Evolutionary conservation across 2,113 vertebrate species (phyloP).

Genomic region (Alexandromys fortis): DNA sequence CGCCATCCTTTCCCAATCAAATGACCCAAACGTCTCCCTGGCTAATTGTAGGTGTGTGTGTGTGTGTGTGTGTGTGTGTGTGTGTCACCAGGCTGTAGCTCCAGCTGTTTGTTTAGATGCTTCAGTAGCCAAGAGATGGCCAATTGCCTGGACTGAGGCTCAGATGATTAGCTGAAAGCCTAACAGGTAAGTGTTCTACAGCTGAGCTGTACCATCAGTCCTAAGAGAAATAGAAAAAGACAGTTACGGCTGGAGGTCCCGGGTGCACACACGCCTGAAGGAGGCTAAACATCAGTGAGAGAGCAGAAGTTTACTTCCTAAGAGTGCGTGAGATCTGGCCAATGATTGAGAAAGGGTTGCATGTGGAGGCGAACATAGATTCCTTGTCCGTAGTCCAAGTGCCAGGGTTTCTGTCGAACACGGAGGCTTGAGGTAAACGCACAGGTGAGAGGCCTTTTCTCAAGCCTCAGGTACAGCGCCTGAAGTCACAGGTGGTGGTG

Average conservation of each 20-base stretch:
- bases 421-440: background rate
- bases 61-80: background rate
- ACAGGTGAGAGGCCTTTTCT: background rate
- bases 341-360: background rate
- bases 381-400: background rate
- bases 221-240: background rate
- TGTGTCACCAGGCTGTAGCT: background rate
- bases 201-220: background rate
- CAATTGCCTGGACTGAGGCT: too few species aligned
- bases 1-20: too few species aligned
- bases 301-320: background rate
- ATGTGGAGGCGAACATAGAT: background rate
- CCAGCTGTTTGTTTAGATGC: background rate
- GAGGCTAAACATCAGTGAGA: background rate
- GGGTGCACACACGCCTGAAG: too few species aligned
- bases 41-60: background rate
- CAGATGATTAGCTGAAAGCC: background rate
- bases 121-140: background rate
- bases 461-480: background rate
- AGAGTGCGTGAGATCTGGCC: background rate
- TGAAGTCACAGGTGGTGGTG: accelerated
- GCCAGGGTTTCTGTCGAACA: background rate
- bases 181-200: background rate
- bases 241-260: background rate
- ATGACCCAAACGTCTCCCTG: background rate